These are phyloP conservation scores for Trachelus tabidus DNA, from an alignment of 2,888 invertebrate species.

Conservation along the genomic window DNA sequence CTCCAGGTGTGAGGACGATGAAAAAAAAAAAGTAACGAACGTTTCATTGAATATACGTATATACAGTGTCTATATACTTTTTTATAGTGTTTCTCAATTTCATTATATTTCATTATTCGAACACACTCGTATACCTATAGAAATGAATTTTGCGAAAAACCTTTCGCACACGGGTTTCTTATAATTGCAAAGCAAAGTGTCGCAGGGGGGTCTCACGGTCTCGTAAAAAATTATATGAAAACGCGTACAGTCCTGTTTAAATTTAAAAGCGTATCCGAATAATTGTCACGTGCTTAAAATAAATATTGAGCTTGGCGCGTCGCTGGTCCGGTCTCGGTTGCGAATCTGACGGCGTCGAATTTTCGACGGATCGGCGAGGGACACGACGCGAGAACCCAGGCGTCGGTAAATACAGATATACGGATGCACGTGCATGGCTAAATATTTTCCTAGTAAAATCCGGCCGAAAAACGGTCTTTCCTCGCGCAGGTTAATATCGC, in stretches of 20 bases:
- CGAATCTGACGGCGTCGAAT: not conserved
- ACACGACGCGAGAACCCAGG: not conserved
- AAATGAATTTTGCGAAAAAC: not conserved
- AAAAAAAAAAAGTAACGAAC: not conserved
- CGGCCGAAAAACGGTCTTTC: not conserved
- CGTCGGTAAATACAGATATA: not conserved
- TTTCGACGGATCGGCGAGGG: not conserved
- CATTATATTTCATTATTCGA: not conserved
- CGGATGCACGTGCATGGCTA: not conserved
- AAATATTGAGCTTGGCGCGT: not conserved
- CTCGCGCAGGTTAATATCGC: not conserved
- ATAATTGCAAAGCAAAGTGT: not conserved
- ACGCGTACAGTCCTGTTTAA: not conserved
- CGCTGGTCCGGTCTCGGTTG: not conserved
- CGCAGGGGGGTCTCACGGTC: not conserved
- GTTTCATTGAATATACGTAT: not conserved
- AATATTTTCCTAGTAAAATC: not conserved
- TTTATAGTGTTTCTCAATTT: not conserved
- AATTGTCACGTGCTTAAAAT: not conserved
- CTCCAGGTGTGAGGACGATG: not conserved
- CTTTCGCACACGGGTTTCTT: not conserved
- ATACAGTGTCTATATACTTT: not conserved
- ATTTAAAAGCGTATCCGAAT: not conserved
- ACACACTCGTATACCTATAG: not conserved
- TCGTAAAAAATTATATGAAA: not conserved